Evolutionary conservation across 2,888 invertebrate genomes (phyloP).

Genomic region (Glomeris marginata): DNA sequence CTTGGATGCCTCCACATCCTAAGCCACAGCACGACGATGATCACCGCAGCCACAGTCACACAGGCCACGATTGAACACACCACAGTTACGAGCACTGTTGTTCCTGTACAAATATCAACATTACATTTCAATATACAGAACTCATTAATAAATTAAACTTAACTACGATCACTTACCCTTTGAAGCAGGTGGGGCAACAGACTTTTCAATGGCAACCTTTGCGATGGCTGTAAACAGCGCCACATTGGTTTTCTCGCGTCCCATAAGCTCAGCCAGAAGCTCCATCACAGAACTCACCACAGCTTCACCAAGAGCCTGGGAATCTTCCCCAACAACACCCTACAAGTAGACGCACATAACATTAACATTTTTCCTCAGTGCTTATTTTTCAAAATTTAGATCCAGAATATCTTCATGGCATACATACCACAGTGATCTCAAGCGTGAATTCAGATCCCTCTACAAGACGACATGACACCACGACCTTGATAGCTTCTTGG

Average conservation of each 20-base stretch:
- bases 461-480: conserved; percentile 70
- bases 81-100: conserved; percentile 1
- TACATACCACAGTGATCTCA: conserved; percentile 66
- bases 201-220: conserved; percentile 61
- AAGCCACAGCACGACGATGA: conserved; percentile 27
- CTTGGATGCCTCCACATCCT: background rate
- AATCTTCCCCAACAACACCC: conserved; percentile 1
- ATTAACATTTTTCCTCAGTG: background rate
- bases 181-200: conserved; percentile 41
- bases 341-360: background rate
- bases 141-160: background rate
- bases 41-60: conserved; percentile 19
- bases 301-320: conserved; percentile 37
- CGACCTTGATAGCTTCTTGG: conserved; percentile 44
- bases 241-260: conserved; percentile 42
- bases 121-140: too few relatives aligned
- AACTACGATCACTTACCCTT: conserved; percentile 29
- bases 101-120: background rate
- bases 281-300: conserved; percentile 31
- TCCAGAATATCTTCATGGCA: background rate
- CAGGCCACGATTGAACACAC: conserved; percentile 19
- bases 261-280: conserved; percentile 44
- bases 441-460: conserved; percentile 63
- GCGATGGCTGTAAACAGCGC: conserved; percentile 53
- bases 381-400: background rate